Evolutionary conservation across 2,797 vertebrate species (phyloP).

Genomic region (Erethizon dorsatum): DNA sequence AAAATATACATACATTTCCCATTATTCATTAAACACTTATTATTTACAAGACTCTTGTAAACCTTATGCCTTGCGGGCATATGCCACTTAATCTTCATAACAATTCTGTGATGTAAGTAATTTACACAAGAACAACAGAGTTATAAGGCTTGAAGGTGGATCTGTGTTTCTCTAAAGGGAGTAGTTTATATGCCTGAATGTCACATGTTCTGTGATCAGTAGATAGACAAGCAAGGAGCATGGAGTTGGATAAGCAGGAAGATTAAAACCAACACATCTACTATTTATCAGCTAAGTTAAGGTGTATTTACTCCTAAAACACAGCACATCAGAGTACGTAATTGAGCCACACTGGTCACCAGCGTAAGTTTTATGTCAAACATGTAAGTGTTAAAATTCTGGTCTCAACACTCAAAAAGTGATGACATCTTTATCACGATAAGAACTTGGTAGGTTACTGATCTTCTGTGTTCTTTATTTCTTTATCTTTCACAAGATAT

Average conservation of each 20-base stretch:
- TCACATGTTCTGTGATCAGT: neutral
- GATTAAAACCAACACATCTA: neutral
- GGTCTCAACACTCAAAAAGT: neutral
- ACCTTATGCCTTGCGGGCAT: conserved; percentile 56
- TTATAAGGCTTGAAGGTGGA: neutral
- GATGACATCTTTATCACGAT: neutral
- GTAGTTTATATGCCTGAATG: neutral
- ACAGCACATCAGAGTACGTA: neutral
- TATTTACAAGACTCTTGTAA: conserved; percentile 77
- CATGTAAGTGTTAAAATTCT: neutral
- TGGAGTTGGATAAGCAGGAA: neutral
- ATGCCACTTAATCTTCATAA: conserved; percentile 54
- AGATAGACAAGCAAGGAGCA: neutral
- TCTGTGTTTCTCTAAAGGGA: conserved; percentile 3
- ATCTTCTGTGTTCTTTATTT: neutral
- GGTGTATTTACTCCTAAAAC: neutral
- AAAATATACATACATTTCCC: conserved; percentile 17
- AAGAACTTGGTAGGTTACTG: neutral
- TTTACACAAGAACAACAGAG: neutral
- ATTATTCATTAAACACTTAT: conserved; percentile 73
- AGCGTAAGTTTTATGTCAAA: neutral
- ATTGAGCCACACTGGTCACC: neutral
- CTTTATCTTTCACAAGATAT: neutral
- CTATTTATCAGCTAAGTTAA: neutral
- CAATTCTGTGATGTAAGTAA: conserved; percentile 56